Base-by-base conservation (phyloP, 1,140 invertebrate species). In the Lordiphosa stackelbergi region DNA sequence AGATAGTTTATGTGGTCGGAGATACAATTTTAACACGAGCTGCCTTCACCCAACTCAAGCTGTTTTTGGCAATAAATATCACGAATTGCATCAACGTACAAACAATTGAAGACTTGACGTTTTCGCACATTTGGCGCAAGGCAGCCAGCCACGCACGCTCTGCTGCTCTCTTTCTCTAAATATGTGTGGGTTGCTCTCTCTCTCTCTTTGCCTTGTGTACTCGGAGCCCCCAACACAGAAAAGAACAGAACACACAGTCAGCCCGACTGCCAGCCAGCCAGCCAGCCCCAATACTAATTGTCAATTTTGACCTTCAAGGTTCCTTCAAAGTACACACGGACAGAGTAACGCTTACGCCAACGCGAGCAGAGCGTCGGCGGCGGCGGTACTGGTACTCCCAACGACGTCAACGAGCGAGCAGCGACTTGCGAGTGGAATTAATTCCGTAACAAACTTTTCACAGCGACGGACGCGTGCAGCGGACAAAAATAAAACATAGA, bases 231-330 rank as follows among this genome's bases (percentile, higher is more conserved):
- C 24, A 46, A 9, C 11, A 28, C 42, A 31, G 24, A 45, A 24
- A 24, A 24, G 22, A 24, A 24, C 22, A 24, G 22, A 24, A 24
- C 22, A 49, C 12, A 28, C 47, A 37, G 31, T 11, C 31, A 35
- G 22, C 8, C 4, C n/a, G 34, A 10, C 43, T 5, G 43, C 54
- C 64, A 66, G 56, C 55, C 38, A 16, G 16, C 16, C 16, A 69
- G 69, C 53, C 51, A 66, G 54, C 28, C 63, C 72, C 72, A 79
- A 77, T 66, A 74, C 56, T 58, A 84, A 85, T 86, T 87, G 78
- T 85, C 85, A 86, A 69, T 86, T 84, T 86, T 87, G 85, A 87
- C 85, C 85, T 87, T 87, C 85, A 87, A 87, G 85, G 81, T 87
- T 87, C 85, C 85, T 87, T 85, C 81, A 86, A 86, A 78, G 62